phyloP scores from a whole-genome alignment of 2,888 invertebrate species.

The Temnothorax unifasciatus region DNA sequence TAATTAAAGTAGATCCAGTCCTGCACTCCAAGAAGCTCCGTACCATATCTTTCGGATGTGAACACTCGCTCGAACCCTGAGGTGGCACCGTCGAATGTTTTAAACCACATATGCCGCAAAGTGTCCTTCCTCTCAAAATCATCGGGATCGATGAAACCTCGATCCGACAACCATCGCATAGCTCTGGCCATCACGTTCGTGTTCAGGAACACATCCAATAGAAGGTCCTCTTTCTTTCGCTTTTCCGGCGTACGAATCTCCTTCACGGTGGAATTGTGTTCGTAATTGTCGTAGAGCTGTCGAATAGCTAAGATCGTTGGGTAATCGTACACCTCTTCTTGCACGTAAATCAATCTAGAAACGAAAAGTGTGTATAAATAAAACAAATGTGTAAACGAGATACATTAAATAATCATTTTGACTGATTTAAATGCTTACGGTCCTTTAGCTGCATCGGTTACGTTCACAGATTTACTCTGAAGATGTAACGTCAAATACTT shows the following conservation, averaged over 20 bases:
- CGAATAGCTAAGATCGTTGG: slow-evolving; percentile 78
- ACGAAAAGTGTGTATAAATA: slow-evolving; percentile 25
- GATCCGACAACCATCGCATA: slow-evolving; percentile 78
- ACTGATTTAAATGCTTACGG: slow-evolving; percentile 71
- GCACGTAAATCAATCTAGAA: slow-evolving; percentile 78
- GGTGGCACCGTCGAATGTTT: slow-evolving; percentile 92
- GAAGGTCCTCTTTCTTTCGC: slow-evolving; percentile 76
- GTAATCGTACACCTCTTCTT: slow-evolving; percentile 72
- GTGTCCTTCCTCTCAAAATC: slow-evolving; percentile 89
- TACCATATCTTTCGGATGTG: slow-evolving; percentile 93
- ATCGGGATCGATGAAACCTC: slow-evolving; percentile 79
- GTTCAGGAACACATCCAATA: slow-evolving; percentile 79
- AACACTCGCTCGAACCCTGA: slow-evolving; percentile 98
- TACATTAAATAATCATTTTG: not conserved
- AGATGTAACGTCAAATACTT: slow-evolving; percentile 78
- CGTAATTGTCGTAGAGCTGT: slow-evolving; percentile 78
- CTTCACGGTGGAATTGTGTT: slow-evolving; percentile 75
- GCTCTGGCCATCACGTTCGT: slow-evolving; percentile 79
- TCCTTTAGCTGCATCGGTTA: slow-evolving; percentile 76
- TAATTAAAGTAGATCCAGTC: slow-evolving; percentile 95
- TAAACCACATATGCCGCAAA: slow-evolving; percentile 92
- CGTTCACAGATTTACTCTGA: slow-evolving; percentile 74
- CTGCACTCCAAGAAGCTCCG: slow-evolving; percentile 92
- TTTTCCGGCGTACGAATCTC: slow-evolving; percentile 75
- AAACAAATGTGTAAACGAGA: not conserved